Evolutionary conservation across 1,140 invertebrate species (phyloP), one percentile per base, ranked within the genome.

Genomic region (Hylaeus volcanicus): DNA sequence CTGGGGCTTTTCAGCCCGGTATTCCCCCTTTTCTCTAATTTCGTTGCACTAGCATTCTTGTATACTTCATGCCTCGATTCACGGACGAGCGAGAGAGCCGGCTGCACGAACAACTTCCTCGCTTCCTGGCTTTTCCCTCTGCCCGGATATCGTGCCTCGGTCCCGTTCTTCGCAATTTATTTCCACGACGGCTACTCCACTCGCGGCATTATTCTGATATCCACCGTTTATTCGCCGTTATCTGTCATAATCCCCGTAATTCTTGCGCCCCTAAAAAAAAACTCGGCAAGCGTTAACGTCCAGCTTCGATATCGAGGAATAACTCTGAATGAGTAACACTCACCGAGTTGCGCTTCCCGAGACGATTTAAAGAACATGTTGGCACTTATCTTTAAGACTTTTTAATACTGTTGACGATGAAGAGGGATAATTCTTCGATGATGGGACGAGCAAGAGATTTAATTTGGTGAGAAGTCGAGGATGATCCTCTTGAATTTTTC

Each of bases 11-110:
- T 68, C 79, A 61, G 15, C 73, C 55, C 3, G 41, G 8, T 61
- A 0, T 26, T 26, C 26, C 26, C 26, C 72, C 73, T 72, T 43
- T 60, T 26, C 63, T 80, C 63, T 80, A 75, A 80, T 80, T 80
- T 75, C 73, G 41, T 68, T 74, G n/a, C 60, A n/a, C 73, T 45
- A 61, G 64, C 41, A 68, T 68, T 53, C 55, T 69, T 80, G 79
- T 80, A 75, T 80, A 80, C 73, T 75, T 75, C 75, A 69, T 75
- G 73, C 45, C 63, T 39, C 63, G 72, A 60, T 69, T 68, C 78
- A 43, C 79, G 39, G 43, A 65, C 72, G 15, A 61, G 37, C 6
- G 15, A 6, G 55, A 26, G 39, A 45, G 14, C 12, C 15, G 41
- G 15, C 37, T 14, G 65, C 45, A 55, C 26, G n/a, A 53, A 43